Conservation (phyloP, 2,888 invertebrate genomes). For the Neria commutata region DNA sequence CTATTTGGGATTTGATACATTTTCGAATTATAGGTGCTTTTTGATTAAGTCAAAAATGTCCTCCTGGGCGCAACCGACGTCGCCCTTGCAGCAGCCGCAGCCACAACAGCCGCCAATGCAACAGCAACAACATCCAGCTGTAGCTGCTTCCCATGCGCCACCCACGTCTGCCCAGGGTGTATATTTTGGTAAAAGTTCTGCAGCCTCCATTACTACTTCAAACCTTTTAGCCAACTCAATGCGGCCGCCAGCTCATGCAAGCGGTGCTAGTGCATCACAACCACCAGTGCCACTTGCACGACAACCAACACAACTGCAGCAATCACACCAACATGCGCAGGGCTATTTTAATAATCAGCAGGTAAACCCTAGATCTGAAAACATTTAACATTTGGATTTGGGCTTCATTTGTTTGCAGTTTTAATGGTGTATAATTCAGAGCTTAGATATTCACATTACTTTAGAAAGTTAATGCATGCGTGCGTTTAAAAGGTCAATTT, state of each 20-base stretch:
- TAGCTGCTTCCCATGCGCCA: neutral
- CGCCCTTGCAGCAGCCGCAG: slow-evolving; percentile 27
- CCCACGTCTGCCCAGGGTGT: neutral
- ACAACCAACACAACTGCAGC: slow-evolving; percentile 4
- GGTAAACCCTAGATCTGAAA: slow-evolving; percentile 34
- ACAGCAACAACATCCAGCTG: slow-evolving; percentile 24
- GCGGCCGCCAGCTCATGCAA: slow-evolving; percentile 14
- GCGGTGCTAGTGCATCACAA: slow-evolving; percentile 10
- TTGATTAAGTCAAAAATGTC: neutral
- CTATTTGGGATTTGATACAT: neutral
- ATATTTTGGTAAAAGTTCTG: no score
- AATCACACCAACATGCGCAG: slow-evolving; percentile 10
- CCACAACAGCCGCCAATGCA: slow-evolving; percentile 31
- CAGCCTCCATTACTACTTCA: no score
- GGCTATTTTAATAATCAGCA: slow-evolving; percentile 31
- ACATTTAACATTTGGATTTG: neutral
- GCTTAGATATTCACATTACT: no score
- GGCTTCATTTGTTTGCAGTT: neutral
- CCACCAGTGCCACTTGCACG: neutral
- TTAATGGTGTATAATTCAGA: no score
- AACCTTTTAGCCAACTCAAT: slow-evolving; percentile 8
- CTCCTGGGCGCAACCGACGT: no score
- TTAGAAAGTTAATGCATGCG: no score
- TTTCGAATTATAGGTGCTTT: neutral
- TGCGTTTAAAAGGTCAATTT: no score